phyloP scores from a whole-genome alignment of 2,888 invertebrate genomes.

The Tanytarsus gracilentus region DNA sequence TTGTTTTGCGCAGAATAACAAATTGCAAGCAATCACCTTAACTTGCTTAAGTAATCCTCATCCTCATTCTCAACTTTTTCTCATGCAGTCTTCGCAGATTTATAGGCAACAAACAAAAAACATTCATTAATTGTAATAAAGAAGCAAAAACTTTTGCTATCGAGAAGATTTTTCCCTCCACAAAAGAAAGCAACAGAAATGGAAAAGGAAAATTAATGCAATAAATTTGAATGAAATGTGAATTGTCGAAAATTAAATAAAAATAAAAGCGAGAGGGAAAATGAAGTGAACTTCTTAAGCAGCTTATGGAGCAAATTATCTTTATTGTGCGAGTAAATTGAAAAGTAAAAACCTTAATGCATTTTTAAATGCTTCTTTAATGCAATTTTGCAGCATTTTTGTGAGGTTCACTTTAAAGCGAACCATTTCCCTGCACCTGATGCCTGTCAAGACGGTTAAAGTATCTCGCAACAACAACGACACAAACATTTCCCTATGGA shows the following conservation, averaged over 20 bases:
- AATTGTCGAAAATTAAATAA: slow-evolving; percentile 22
- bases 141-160: no score
- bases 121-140: no score
- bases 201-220: slow-evolving; percentile 27
- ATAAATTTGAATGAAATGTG: slow-evolving; percentile 28
- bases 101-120: no score
- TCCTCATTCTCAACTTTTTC: no score
- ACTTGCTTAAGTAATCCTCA: no score
- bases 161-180: neutral
- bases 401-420: slow-evolving; percentile 20
- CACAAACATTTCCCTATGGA: slow-evolving; percentile 8
- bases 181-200: neutral
- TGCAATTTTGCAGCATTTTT: neutral
- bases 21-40: no score
- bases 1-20: no score
- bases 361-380: slow-evolving; percentile 21
- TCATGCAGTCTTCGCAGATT: no score
- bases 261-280: neutral
- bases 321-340: no score
- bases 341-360: slow-evolving; percentile 25
- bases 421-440: slow-evolving; percentile 23
- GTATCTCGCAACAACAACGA: neutral
- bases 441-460: neutral
- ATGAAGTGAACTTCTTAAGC: neutral
- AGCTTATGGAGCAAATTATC: no score